A percentile compares a stretch with the other conserved stretches of the same genome.
phyloP scores from a whole-genome alignment of 2,888 invertebrate genomes.

The Diogma glabrata region DNA sequence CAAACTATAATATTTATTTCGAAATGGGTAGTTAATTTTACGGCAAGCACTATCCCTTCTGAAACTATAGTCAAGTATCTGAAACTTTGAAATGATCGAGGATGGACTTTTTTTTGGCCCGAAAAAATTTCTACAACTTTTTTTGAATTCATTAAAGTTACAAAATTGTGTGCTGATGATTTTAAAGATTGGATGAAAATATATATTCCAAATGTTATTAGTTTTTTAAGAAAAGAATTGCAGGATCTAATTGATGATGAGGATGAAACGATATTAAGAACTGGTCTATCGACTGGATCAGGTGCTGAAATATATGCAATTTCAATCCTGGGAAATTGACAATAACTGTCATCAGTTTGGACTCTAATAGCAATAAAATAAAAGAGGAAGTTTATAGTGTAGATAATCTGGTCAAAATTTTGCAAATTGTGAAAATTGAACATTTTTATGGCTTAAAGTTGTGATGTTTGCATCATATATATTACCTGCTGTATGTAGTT shows the following conservation, averaged over 20 bases:
- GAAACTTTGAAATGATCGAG: no score
- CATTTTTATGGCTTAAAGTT: no score
- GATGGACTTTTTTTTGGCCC: neutral
- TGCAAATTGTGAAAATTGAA: no score
- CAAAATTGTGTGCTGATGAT: neutral
- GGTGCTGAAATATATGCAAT: neutral
- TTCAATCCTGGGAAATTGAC: neutral
- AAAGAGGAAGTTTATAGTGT: neutral
- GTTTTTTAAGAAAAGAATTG: neutral
- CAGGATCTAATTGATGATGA: slow-evolving; percentile 1
- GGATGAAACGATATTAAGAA: neutral
- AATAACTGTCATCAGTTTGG: neutral
- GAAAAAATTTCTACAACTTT: neutral
- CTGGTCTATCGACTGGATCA: neutral
- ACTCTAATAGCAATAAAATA: neutral
- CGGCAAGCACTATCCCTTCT: neutral
- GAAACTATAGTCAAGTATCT: no score
- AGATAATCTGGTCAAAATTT: no score
- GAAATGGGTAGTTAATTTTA: slow-evolving; percentile 6
- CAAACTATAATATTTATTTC: neutral
- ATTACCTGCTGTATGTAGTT: no score
- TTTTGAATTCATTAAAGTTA: neutral
- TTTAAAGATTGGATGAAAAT: slow-evolving; percentile 1
- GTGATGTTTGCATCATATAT: no score
- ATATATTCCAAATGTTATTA: neutral